Evolutionary conservation across 2,888 invertebrate genomes (phyloP), one percentile per base, ranked within the genome.

Genomic region (Meiosimyza decipiens): DNA sequence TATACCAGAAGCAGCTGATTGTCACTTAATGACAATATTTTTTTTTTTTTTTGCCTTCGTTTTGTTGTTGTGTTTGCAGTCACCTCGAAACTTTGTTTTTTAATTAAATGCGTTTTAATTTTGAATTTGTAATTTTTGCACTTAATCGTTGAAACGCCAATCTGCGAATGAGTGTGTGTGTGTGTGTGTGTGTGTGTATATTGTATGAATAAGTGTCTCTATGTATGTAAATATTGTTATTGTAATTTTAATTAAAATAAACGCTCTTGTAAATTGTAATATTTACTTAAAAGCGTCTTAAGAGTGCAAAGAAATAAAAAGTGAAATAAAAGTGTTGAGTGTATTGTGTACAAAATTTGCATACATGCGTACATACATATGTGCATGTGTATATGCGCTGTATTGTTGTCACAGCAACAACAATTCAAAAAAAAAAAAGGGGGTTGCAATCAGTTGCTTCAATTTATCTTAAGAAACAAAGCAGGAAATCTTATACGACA

Each of bases 361-460:
- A 71, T 47, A 62, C 59, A 57, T 49, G 16, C 54, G 60, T 13
- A 15, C 3, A 66, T 13, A 67, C 13, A 22, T 55, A 50, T 55
- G 55, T 52, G 59, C 13, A 49, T 33, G 33, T 16, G 54, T 18
- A 5, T 40, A 55, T 16, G 51, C 33, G 13, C 54, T 13, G 13
- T 16, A 11, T 28, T 12, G 54, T 69, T 63, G 50, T 55, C 55
- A 51, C 5, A 57, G 63, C 63, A 33, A 69, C 62, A 51, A 67
- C 18, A 28, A 64, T 50, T 16, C 6, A 13, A 13, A 65, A 4
- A 28, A 28, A 28, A 28, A 22, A 60, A 67, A 75, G 67, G 74
- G 80, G 80, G 80, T 79, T 76, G 79, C 75, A 72, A 70, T 51
- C 57, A 57, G 18, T 16, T 50, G 28, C 52, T 40, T 66, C 52